phyloP scores from a whole-genome alignment of 2,797 vertebrate species.

The Aldrovandia affinis region DNA sequence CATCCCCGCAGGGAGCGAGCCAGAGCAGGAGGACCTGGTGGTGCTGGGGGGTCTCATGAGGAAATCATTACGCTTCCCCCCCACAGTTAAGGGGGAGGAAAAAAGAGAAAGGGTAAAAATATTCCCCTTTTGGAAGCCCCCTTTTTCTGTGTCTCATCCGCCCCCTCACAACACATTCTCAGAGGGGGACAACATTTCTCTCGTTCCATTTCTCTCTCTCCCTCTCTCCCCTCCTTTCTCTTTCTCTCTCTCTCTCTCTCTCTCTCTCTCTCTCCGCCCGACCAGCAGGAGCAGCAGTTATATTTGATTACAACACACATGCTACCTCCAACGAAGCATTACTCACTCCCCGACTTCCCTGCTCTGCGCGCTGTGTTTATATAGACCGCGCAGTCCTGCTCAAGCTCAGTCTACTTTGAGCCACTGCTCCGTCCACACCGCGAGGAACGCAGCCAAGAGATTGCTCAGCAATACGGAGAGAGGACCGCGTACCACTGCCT shows the following conservation, averaged over 20 bases:
- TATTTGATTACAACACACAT: slow-evolving; percentile 72
- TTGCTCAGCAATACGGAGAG: slow-evolving; percentile 65
- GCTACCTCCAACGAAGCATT: slow-evolving; percentile 73
- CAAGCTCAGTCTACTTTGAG: slow-evolving; percentile 47
- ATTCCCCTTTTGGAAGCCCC: slow-evolving; percentile 39
- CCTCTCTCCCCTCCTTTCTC: slow-evolving; percentile 26
- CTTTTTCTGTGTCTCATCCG: slow-evolving; percentile 37
- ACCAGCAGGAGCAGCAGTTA: slow-evolving; percentile 64
- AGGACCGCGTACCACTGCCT: neutral
- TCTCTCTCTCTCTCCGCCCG: slow-evolving; percentile 41
- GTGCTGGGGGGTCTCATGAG: slow-evolving; percentile 51
- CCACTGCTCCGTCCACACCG: slow-evolving; percentile 47
- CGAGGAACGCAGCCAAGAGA: slow-evolving; percentile 57
- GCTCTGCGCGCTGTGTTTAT: slow-evolving; percentile 65
- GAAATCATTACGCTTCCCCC: slow-evolving; percentile 59
- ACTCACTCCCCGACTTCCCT: slow-evolving; percentile 73
- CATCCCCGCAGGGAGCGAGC: neutral
- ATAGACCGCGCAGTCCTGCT: slow-evolving; percentile 60
- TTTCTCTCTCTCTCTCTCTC: neutral
- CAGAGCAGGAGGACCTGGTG: neutral
- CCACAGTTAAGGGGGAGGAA: slow-evolving; percentile 43
- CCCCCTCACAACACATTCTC: slow-evolving; percentile 2
- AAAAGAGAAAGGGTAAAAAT: slow-evolving; percentile 12
- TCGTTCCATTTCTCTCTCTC: slow-evolving; percentile 5
- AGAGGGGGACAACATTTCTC: slow-evolving; percentile 18